These are phyloP conservation scores for Vipera ursinii DNA, from an alignment of 2,797 vertebrate species.

Conservation along the genomic window DNA sequence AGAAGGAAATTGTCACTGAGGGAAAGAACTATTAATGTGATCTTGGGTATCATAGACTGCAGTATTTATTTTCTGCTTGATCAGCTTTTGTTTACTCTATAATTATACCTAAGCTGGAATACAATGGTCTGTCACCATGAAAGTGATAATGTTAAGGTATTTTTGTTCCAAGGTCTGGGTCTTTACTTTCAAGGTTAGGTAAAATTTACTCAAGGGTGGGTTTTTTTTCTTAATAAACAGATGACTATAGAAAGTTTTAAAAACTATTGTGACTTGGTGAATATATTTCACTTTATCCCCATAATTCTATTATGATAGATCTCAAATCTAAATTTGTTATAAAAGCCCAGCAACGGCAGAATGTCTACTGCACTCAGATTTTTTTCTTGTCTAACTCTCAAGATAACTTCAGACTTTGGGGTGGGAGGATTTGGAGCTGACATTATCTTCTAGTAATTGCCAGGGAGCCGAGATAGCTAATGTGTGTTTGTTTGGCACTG, in stretches of 20 bases:
- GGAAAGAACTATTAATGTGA: constrained; percentile 25
- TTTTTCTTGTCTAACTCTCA: background rate
- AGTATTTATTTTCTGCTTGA: constrained; percentile 30
- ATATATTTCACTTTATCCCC: background rate
- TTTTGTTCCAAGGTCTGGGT: constrained; percentile 17
- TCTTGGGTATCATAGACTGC: constrained; percentile 6
- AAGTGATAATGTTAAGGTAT: background rate
- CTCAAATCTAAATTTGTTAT: background rate
- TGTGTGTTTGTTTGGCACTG: background rate
- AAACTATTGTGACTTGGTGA: background rate
- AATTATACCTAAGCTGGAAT: constrained; percentile 11
- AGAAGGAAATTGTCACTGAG: constrained; percentile 14
- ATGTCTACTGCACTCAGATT: background rate
- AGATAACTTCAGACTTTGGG: background rate
- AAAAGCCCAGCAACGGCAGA: background rate
- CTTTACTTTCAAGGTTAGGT: background rate
- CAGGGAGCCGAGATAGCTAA: background rate
- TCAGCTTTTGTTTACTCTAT: constrained; percentile 19
- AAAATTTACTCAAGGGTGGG: background rate
- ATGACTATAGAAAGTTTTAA: background rate
- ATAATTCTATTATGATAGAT: background rate
- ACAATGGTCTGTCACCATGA: background rate
- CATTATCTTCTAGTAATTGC: background rate
- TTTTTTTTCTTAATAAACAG: background rate
- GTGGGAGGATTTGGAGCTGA: background rate